phyloP scores from a whole-genome alignment of 2,113 vertebrate genomes.

The Elephas maximus region DNA sequence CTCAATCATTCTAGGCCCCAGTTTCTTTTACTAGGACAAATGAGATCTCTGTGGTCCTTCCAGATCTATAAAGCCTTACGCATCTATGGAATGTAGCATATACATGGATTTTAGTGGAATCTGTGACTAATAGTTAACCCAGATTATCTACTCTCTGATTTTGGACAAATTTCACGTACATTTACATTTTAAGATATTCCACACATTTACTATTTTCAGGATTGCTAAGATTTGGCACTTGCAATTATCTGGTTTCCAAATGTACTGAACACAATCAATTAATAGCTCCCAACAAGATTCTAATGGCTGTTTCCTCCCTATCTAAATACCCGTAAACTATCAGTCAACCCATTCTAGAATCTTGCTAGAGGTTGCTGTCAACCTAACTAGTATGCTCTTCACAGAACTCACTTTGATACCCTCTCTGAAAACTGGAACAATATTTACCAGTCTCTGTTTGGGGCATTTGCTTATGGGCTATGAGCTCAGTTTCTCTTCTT shows the following conservation, averaged over 20 bases:
- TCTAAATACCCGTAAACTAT: background rate
- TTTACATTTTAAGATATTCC: background rate
- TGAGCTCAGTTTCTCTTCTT: background rate
- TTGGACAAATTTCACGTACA: background rate
- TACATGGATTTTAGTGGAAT: background rate
- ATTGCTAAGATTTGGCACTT: background rate
- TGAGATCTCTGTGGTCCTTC: background rate
- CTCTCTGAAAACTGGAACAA: background rate
- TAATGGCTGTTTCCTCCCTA: background rate
- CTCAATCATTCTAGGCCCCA: background rate
- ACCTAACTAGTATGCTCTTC: background rate
- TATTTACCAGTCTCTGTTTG: background rate
- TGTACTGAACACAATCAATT: background rate
- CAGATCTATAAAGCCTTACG: background rate
- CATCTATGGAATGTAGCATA: no score
- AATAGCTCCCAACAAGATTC: no score
- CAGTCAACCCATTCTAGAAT: background rate
- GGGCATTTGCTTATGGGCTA: background rate
- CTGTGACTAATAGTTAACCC: background rate
- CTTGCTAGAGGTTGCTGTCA: background rate
- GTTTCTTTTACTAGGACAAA: no score
- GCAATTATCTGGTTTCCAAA: background rate
- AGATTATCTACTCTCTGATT: background rate
- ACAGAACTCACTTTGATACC: background rate
- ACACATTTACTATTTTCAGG: background rate